These are phyloP conservation scores for Nematostella vectensis DNA, from an alignment of 92 coral and sea anemone species.

Conservation along the genomic window DNA sequence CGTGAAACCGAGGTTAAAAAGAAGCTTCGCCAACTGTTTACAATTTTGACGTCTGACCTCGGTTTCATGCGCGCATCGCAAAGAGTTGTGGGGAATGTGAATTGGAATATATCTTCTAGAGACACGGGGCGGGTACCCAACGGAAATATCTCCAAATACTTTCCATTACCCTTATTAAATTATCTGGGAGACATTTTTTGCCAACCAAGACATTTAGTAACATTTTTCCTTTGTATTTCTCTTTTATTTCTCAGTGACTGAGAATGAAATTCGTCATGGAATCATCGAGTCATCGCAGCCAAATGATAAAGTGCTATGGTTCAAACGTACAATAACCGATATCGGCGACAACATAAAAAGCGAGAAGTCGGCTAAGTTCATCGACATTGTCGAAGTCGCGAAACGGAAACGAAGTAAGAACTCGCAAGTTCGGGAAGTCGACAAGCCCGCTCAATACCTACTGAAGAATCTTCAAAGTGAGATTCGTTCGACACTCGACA, in stretches of 20 bases:
- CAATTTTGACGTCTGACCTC: too few species aligned
- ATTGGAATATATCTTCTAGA: too few species aligned
- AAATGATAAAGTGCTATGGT: constrained; percentile 60
- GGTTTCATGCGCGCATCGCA: too few species aligned
- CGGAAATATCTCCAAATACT: too few species aligned
- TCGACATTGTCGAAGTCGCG: constrained; percentile 50
- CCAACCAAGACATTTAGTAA: too few species aligned
- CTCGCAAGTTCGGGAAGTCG: constrained; percentile 22
- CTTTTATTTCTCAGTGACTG: constrained; percentile 27
- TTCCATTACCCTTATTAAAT: too few species aligned
- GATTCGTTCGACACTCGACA: constrained; percentile 31
- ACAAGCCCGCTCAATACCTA: constrained; percentile 55
- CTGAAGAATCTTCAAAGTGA: constrained; percentile 58
- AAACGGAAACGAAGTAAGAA: constrained; percentile 33
- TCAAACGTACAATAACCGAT: constrained; percentile 60
- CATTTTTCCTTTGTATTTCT: not conserved
- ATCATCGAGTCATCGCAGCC: constrained; percentile 32
- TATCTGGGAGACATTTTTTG: too few species aligned
- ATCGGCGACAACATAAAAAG: constrained; percentile 47
- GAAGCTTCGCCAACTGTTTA: not conserved
- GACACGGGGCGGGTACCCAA: too few species aligned
- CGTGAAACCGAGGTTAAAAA: too few species aligned
- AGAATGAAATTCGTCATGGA: constrained; percentile 59
- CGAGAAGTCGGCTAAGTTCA: constrained; percentile 50
- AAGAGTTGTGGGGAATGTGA: too few species aligned